Evolutionary conservation across 2,797 vertebrate genomes (phyloP), one percentile per base, ranked within the genome.

Genomic region (Psittacula echo): DNA sequence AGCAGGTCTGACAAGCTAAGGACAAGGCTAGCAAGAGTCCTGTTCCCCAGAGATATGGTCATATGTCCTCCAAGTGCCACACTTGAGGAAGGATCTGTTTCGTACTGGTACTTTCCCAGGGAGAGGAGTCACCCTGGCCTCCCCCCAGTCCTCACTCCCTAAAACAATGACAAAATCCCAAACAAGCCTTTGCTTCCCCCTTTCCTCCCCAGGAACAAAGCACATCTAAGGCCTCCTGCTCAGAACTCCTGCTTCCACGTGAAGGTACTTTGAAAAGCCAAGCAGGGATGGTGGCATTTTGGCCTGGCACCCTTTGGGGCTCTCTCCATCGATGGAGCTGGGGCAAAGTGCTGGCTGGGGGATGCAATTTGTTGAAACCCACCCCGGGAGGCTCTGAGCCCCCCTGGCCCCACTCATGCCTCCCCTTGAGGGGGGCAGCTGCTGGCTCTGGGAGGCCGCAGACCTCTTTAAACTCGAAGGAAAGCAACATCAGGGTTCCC

Each of bases 391-490:
- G 80, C 84, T 90, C 93, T 67, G 45, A 81, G 90, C 32, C 67
- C 53, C 47, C 76, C 32, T 7, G 58, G 61, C 87, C 92, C 93
- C 51, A 56, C 82, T 84, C 67, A 75, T 89, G 94, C 90, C 78
- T 93, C 77, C 93, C 88, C 95, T 95, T 8, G 5, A 66, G 67
- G n/a, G 68, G 74, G 94, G 97, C 96, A 97, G 97, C 97, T 98
- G 97, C 97, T 98, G 98, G 93, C 97, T 98, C 98, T 98, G 98
- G 98, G 96, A 96, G 94, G 96, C 89, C 79, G 53, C 45, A 95
- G 97, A 97, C 96, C 98, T 98, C 97, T 98, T 98, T 98, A 98
- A 98, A 98, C 98, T 98, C 98, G 77, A 97, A 98, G 97, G 97
- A 97, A 97, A 98, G 97, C 98, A 96, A 97, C 96, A 44, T 96